Evolutionary conservation across 1,140 invertebrate genomes (phyloP).

Genomic region (Lycorma delicatula): DNA sequence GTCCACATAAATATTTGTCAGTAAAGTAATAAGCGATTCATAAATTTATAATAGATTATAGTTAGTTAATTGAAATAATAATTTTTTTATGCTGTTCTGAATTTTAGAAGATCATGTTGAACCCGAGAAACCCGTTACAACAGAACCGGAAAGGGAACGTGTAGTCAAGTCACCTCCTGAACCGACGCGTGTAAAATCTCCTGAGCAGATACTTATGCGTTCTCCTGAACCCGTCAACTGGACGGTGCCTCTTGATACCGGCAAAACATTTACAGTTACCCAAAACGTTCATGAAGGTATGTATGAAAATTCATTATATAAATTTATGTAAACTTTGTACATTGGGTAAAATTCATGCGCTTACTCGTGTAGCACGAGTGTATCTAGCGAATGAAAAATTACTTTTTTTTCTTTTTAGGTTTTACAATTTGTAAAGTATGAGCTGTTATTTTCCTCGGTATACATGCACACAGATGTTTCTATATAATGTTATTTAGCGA

Average conservation of each 20-base stretch:
- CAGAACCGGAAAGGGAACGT: slow-evolving; percentile 57
- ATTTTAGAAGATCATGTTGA: slow-evolving; percentile 34
- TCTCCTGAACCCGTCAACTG: slow-evolving; percentile 88
- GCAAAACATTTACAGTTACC: slow-evolving; percentile 85
- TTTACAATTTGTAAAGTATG: not conserved
- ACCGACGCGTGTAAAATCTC: slow-evolving; percentile 84
- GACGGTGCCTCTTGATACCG: slow-evolving; percentile 87
- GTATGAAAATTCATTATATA: slow-evolving; percentile 22
- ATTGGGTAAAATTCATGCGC: slow-evolving; percentile 13
- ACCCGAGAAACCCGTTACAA: slow-evolving; percentile 39
- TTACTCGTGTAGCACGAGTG: not conserved
- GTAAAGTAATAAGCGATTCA: not conserved
- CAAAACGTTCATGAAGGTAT: slow-evolving; percentile 82
- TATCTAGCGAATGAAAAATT: too few species aligned
- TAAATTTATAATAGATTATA: not conserved
- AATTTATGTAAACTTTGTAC: slow-evolving; percentile 11
- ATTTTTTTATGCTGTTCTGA: not conserved
- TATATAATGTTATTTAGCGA: not conserved
- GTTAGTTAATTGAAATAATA: not conserved
- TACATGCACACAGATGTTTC: not conserved
- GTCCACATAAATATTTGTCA: too few species aligned
- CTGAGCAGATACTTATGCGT: slow-evolving; percentile 83
- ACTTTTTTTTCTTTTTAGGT: too few species aligned
- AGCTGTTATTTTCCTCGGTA: not conserved
- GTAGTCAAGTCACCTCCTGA: slow-evolving; percentile 84